phyloP scores from a whole-genome alignment of 1,140 invertebrate species.

The Caenorhabditis elegans region DNA sequence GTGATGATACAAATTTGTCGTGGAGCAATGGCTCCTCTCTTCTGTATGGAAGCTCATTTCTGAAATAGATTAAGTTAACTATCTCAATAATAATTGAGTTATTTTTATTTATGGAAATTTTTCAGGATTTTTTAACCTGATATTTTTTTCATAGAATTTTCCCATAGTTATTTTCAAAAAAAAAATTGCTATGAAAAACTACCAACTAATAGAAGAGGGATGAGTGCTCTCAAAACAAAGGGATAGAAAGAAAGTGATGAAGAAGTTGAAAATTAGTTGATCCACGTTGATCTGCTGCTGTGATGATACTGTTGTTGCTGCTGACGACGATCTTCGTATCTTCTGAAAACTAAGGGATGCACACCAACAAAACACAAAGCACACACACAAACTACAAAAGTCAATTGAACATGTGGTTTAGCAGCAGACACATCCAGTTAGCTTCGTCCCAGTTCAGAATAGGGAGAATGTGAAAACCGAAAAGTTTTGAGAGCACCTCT shows the following conservation, averaged over 20 bases:
- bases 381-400: not conserved
- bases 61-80: too few relatives aligned
- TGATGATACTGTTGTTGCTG: not conserved
- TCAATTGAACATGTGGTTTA: too few relatives aligned
- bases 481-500: slow-evolving; percentile 14
- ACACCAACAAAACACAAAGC: not conserved
- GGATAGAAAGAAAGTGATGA: not conserved
- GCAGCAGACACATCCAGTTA: slow-evolving; percentile 24
- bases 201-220: slow-evolving; percentile 8
- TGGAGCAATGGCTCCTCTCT: not conserved
- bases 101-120: too few relatives aligned
- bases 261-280: not conserved
- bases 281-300: not conserved
- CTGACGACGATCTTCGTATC: not conserved
- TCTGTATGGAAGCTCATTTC: slow-evolving; percentile 10
- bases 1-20: not conserved
- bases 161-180: not conserved
- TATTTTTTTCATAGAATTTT: too few relatives aligned
- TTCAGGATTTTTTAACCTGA: too few relatives aligned
- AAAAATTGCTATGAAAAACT: not conserved
- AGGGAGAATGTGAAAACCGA: too few relatives aligned
- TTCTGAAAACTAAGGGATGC: not conserved
- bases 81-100: not conserved
- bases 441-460: too few relatives aligned
- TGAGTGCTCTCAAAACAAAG: slow-evolving; percentile 14